Evolutionary conservation across 1,140 invertebrate species (phyloP), one percentile per base, ranked within the genome.

Genomic region (Dendroctonus ponderosae): DNA sequence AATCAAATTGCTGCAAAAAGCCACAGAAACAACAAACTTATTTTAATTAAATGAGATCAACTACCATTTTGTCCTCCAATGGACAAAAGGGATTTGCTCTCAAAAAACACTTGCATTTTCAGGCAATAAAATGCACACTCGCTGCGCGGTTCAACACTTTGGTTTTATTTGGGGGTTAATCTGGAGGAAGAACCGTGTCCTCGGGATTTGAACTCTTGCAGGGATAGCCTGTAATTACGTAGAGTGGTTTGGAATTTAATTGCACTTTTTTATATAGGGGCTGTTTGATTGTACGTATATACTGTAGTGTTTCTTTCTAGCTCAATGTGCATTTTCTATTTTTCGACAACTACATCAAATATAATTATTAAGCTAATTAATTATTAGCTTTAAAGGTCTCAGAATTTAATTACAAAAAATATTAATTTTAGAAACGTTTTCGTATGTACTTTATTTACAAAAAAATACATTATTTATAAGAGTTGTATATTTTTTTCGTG

Each of bases 71-170:
- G 40, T 58, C 56, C 40, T 44, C 40, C 44, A 58, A 12, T 58
- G 14, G 7, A 9, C 37, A 26, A 58, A 58, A 43, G 12, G 56
- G 56, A 58, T 58, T 58, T 58, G 11, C 41, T 26, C 44, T 3
- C 42, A 26, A 58, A 58, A 58, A 58, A 58, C 56, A n/a, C 54
- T 58, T 58, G 56, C 56, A 58, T 6, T 52, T 42, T 44, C 56
- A 12, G 56, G 42, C 56, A 43, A 58, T 58, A 58, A 58, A 58
- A 58, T 58, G 56, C 56, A 58, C 48, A 14, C 56, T 38, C 42
- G 50, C 37, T n/a, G 12, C 37, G 12, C 37, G 26, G 50, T 14
- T 52, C 50, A 37, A 37, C 26, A 37, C 50, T 12, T 52, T 52
- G 5, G n/a, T 9, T 52, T 52, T 52, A 52, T 52, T 52, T 26